A percentile compares a stretch with the other conserved stretches of the same genome.
phyloP scores from a whole-genome alignment of 2,888 invertebrate genomes.

The Gibbula magus region DNA sequence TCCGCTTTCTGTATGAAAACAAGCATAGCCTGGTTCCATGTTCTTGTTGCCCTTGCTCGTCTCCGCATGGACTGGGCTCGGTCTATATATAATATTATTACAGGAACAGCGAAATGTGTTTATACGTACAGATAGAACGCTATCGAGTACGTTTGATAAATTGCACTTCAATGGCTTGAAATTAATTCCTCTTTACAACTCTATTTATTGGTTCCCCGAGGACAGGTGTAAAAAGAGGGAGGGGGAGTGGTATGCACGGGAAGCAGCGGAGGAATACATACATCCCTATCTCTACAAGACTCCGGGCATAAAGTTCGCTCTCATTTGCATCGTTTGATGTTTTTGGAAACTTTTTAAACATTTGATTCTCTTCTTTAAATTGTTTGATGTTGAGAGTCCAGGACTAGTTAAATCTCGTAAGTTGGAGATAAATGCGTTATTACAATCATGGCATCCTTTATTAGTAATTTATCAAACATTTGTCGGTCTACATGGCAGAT shows the following conservation, averaged over 20 bases:
- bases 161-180: conserved; percentile 10
- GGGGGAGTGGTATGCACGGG: background rate
- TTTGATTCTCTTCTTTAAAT: conserved; percentile 14
- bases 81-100: conserved; percentile 4
- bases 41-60: background rate
- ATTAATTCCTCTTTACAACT: background rate
- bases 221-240: background rate
- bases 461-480: conserved; percentile 6
- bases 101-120: conserved; percentile 5
- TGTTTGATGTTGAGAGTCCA: background rate
- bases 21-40: background rate
- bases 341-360: background rate
- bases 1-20: background rate
- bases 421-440: background rate
- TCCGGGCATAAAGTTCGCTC: background rate
- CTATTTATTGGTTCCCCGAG: background rate
- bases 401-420: background rate
- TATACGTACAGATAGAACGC: background rate
- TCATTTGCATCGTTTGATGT: background rate
- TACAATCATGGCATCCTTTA: conserved; percentile 3
- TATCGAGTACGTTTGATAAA: conserved; percentile 1
- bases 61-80: background rate
- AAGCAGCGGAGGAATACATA: background rate
- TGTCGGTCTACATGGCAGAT: background rate
- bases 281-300: background rate